Base-by-base conservation (phyloP, 1,140 invertebrate species). In the Dinoponera quadriceps region DNA sequence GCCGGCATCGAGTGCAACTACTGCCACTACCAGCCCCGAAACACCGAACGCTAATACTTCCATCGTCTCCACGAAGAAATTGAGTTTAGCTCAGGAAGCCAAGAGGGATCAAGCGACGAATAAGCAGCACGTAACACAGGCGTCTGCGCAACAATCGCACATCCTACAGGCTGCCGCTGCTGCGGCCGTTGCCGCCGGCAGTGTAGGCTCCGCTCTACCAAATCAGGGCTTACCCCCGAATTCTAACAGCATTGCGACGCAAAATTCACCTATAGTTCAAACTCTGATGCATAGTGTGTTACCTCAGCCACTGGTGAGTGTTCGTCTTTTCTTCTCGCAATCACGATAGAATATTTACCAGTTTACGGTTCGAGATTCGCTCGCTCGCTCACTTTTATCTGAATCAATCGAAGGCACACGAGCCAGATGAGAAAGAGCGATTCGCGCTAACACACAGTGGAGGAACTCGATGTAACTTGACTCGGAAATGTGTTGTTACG, bases 201-300 rank as follows among this genome's bases (percentile, higher is more conserved):
- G 87, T 63, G 83, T 81, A 14, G 88, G 86, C 60, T 80, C 88
- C 11, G 89, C 88, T 51, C 62, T 87, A 3, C 88, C 90, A 57
- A 92, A 82, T 88, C 93, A 93, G 90, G 92, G 90, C 80, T 83
- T 91, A 84, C 89, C 92, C 18, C 83, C 88, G 55, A 94, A 91
- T 89, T 91, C 93, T 78, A 93, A 91, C 86, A 92, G 90, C 81
- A 92, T 93, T 83, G 90, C 91, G 54, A 85, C 92, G 38, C 93
- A 93, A 88, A 93, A 88, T 89, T 82, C 90, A 59, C 91, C 93
- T 55, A 91, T 94, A 75, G 93, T 94, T 91, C 93, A 92, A 91
- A 93, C 91, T 82, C 80, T 94, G 86, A 93, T 93, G 91, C 93
- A 94, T 87, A 93, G 87, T 86, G 93, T 94, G 55, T 92, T 93